Conservation (phyloP, 2,888 invertebrate genomes). For the Volucella zonaria region DNA sequence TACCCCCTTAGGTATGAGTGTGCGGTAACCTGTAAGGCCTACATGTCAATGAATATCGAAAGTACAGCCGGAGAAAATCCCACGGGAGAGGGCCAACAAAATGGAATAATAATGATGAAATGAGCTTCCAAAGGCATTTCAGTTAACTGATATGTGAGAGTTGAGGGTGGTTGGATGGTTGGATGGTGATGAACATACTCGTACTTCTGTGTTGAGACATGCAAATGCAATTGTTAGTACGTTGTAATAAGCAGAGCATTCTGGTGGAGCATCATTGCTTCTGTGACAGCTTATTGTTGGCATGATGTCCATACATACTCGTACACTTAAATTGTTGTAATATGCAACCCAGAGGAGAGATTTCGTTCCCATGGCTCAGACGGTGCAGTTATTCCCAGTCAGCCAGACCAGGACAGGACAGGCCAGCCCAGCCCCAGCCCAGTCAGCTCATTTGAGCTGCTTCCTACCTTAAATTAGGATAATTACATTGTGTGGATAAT, state of each 20-base stretch:
- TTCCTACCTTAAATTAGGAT: constrained; percentile 62
- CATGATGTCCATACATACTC: constrained; percentile 15
- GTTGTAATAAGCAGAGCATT: constrained; percentile 52
- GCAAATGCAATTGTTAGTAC: constrained; percentile 42
- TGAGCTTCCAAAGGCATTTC: constrained; percentile 48
- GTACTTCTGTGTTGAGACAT: neutral
- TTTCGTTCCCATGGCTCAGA: constrained; percentile 36
- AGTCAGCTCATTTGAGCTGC: neutral
- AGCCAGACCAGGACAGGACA: no score
- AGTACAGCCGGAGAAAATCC: constrained; percentile 80
- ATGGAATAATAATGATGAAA: constrained; percentile 72
- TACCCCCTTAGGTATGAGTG: constrained; percentile 20
- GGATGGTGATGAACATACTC: constrained; percentile 34
- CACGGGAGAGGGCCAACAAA: constrained; percentile 75
- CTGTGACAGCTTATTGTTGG: constrained; percentile 6
- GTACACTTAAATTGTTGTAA: constrained; percentile 34
- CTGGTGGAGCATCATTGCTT: constrained; percentile 30
- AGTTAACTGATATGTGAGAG: neutral
- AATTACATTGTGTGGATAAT: constrained; percentile 67
- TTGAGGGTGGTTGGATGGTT: constrained; percentile 50
- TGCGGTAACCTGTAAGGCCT: constrained; percentile 30
- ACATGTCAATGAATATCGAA: constrained; percentile 73
- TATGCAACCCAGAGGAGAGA: constrained; percentile 32
- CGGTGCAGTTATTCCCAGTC: no score
- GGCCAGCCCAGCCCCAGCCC: no score